Evolutionary conservation across 2,113 vertebrate species (phyloP).

Genomic region (Otis tarda): DNA sequence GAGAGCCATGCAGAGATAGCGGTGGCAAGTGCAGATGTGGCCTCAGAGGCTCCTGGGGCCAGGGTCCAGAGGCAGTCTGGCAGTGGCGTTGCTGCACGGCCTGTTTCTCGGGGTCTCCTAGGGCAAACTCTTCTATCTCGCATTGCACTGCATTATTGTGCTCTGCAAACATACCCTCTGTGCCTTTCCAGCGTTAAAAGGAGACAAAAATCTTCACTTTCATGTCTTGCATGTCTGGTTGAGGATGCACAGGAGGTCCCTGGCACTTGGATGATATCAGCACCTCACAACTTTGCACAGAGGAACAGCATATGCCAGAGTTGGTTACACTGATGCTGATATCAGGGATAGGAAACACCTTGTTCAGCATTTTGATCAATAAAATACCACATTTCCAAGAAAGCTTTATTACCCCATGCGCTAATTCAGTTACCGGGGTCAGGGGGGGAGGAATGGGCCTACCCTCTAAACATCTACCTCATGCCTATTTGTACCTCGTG

Average conservation of each 20-base stretch:
- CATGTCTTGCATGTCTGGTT: fast-evolving
- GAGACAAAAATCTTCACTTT: background rate
- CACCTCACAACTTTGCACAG: fast-evolving
- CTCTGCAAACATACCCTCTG: background rate
- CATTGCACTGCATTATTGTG: fast-evolving
- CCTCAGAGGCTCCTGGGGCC: background rate
- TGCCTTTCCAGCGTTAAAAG: background rate
- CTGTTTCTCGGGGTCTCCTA: background rate
- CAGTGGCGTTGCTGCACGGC: background rate
- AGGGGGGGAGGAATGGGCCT: background rate
- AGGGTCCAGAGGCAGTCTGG: background rate
- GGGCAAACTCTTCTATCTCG: background rate
- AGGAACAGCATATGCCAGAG: background rate
- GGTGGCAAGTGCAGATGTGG: fast-evolving
- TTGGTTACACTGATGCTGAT: background rate
- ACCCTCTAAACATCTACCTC: background rate
- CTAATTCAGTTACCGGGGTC: background rate
- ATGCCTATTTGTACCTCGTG: background rate
- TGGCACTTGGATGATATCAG: background rate
- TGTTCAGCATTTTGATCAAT: background rate
- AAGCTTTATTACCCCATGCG: background rate
- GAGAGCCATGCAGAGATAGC: background rate
- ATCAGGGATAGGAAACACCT: background rate
- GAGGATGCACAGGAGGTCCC: background rate
- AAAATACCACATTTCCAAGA: background rate